Base-by-base conservation (phyloP, 2,797 vertebrate genomes). In the Myoxocephalus aenaeus region DNA sequence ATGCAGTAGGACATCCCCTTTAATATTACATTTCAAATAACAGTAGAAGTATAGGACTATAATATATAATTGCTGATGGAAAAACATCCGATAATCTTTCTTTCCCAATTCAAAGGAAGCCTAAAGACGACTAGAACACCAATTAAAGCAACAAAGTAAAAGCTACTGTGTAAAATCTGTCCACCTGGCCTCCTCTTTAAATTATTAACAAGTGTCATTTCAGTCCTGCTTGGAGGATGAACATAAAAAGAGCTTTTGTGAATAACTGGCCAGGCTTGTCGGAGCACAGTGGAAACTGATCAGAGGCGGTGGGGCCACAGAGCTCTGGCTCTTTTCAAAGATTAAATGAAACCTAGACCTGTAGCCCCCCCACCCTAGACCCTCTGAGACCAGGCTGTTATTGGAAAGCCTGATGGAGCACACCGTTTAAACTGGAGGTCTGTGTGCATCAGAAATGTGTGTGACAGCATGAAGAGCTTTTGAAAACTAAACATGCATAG, bases 121-220 rank as follows among this genome's bases (percentile, higher is more conserved):
- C 73, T 83, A 84, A 57, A 22, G 54, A 3, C 25, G 67, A 70
- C 12, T 4, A 59, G 46, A 63, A 84, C 8, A 82, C 1, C 22
- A 75, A 75, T 67, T 80, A 77, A 78, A 62, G 75, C n/a, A 73
- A 13, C 84, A 86, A 70, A 75, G 78, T 78, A 84, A 73, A 65
- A 79, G 77, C 79, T 70, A 62, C 63, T 59, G 75, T 84, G 81
- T 91, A 87, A 94, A 94, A 93, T 94, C 91, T 93, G 83, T 82
- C 89, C 87, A 86, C 71, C 82, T 58, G 81, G 86, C 79, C 79
- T 85, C 83, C 81, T 73, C 70, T 72, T 84, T 97, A 82, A 96
- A 97, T 96, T 94, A 96, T 98, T 96, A 70, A 97, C 82, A 68
- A 54, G 76, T 78, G 87, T 83, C 90, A 92, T 95, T 95, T 94